These are phyloP conservation scores for Iselma pallidipennis DNA, from an alignment of 2,888 invertebrate genomes.

Conservation along the genomic window DNA sequence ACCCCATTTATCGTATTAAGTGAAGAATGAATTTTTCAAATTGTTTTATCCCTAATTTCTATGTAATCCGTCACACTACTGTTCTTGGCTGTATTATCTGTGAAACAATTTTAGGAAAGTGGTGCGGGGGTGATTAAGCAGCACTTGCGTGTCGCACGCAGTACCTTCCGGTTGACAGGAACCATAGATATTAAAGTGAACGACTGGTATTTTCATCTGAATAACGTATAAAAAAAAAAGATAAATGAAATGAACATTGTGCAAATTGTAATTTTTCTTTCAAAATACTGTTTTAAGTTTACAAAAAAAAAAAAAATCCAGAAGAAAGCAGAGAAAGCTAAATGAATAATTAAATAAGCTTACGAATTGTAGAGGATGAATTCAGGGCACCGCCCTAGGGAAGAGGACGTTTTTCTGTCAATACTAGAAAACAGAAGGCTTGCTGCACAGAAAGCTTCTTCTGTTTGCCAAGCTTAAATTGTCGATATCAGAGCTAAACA, in stretches of 20 bases:
- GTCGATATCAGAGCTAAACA: background rate
- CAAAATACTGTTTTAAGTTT: too few species aligned
- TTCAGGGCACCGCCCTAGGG: too few species aligned
- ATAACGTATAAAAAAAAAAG: too few species aligned
- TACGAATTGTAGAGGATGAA: too few species aligned
- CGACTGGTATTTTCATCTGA: background rate
- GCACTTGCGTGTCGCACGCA: conserved; percentile 6
- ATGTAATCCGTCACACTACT: conserved; percentile 3
- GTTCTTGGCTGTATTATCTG: background rate
- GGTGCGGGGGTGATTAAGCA: background rate
- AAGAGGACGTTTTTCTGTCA: too few species aligned
- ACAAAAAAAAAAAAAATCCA: conserved; percentile 9
- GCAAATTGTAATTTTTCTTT: conserved; percentile 1
- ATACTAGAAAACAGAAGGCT: too few species aligned
- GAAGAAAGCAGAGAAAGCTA: conserved; percentile 1
- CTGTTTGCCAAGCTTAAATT: background rate
- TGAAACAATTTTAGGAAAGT: background rate
- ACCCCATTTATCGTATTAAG: background rate
- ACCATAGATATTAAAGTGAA: conserved; percentile 1
- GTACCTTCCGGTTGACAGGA: background rate
- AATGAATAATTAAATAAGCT: background rate
- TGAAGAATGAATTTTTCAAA: background rate
- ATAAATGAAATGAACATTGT: background rate
- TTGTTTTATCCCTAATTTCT: too few species aligned
- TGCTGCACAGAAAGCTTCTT: too few species aligned